Conservation (phyloP, 2,888 invertebrate species). For the Stictocephala bisonia region DNA sequence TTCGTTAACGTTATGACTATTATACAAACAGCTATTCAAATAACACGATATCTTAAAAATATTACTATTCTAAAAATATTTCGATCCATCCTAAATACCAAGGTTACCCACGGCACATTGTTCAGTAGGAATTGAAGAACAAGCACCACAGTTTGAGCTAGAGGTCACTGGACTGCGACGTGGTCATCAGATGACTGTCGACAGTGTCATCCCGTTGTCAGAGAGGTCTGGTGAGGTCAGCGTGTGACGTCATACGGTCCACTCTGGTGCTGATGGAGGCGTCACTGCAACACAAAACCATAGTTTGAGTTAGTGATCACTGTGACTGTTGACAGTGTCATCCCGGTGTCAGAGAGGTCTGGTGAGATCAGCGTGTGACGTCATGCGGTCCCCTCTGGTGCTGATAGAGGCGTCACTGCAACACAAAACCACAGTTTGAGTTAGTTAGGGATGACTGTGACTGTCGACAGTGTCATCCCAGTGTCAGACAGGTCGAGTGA, state of each 20-base stretch:
- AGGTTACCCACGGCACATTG: not conserved
- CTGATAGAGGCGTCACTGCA: constrained; percentile 78
- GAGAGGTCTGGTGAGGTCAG: constrained; percentile 55
- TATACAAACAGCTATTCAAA: constrained; percentile 18
- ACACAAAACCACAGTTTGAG: too few relatives aligned
- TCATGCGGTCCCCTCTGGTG: constrained; percentile 75
- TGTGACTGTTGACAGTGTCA: constrained; percentile 58
- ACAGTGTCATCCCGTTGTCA: constrained; percentile 60
- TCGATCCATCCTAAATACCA: too few relatives aligned
- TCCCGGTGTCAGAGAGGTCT: constrained; percentile 60
- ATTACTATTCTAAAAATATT: too few relatives aligned
- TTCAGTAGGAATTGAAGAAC: not conserved
- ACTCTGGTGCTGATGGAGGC: too few relatives aligned
- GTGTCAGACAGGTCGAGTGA: constrained; percentile 58
- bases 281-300: too few relatives aligned
- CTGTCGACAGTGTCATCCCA: too few relatives aligned
- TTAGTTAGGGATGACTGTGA: too few relatives aligned
- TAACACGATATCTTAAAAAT: constrained; percentile 27
- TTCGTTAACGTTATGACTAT: constrained; percentile 8
- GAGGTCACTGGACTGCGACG: constrained; percentile 58
- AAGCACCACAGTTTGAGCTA: constrained; percentile 48
- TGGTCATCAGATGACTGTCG: constrained; percentile 57
- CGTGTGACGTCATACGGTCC: constrained; percentile 66
- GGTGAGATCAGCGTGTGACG: constrained; percentile 60
- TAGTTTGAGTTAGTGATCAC: constrained; percentile 55